These are phyloP conservation scores for Paguma larvata DNA, from an alignment of 2,797 vertebrate species.

Conservation along the genomic window DNA sequence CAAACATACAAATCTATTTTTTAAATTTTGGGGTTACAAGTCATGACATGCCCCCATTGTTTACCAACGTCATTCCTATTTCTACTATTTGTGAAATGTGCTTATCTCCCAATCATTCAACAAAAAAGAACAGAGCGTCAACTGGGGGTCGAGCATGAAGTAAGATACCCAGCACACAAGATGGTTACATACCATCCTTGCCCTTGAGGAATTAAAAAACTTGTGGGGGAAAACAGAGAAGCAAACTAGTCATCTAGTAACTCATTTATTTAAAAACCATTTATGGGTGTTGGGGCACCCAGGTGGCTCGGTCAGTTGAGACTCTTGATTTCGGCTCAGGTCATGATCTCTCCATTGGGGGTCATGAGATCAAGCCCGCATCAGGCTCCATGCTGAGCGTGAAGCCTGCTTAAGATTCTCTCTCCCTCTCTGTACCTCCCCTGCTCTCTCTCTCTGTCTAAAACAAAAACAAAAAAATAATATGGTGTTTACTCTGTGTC, in stretches of 20 bases:
- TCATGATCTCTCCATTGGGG: no score
- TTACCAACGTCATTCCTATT: background rate
- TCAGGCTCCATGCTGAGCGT: no score
- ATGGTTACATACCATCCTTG: rapidly evolving
- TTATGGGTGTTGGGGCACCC: no score
- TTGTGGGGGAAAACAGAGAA: background rate
- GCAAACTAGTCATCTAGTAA: background rate
- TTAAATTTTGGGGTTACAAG: background rate
- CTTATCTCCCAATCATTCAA: background rate
- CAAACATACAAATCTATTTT: background rate
- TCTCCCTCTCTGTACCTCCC: no score
- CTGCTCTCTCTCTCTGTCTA: no score
- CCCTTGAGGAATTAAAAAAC: background rate
- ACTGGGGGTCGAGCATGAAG: background rate
- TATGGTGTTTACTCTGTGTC: background rate
- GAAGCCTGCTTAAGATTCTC: no score
- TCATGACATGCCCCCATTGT: background rate
- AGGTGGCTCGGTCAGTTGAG: no score
- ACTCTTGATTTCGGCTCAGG: no score
- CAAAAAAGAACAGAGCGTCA: rapidly evolving
- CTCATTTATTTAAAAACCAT: background rate
- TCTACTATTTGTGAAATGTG: background rate
- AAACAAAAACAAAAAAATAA: no score
- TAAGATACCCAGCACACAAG: background rate
- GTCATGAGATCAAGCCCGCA: no score